Percentiles rank a stretch among this genome's conserved stretches.
These are phyloP conservation scores for Sebastes steindachneri DNA, from an alignment of 2,797 vertebrate genomes.

Conservation along the genomic window DNA sequence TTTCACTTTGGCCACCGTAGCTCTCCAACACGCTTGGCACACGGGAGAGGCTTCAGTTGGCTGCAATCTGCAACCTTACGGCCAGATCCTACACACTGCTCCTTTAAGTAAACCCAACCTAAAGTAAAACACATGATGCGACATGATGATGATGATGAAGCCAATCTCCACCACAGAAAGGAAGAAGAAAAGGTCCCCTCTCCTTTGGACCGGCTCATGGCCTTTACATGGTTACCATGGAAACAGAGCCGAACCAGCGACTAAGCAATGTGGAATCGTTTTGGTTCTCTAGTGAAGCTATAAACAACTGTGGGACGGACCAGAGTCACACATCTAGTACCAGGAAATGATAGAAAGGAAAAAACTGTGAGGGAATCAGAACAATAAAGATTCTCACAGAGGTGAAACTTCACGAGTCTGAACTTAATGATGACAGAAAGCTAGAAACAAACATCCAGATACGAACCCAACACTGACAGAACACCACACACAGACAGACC, in stretches of 20 bases:
- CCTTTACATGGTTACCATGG: conserved; percentile 22
- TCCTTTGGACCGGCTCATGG: neutral
- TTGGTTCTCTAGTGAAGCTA: neutral
- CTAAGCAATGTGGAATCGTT: neutral
- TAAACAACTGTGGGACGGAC: neutral
- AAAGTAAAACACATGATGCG: neutral
- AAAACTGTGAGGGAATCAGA: neutral
- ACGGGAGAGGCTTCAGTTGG: too few relatives aligned
- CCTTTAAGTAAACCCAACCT: neutral
- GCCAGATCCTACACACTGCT: too few relatives aligned
- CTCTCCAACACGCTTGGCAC: too few relatives aligned
- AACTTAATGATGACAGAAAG: neutral
- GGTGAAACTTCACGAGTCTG: neutral
- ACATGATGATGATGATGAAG: neutral
- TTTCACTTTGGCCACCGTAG: too few relatives aligned
- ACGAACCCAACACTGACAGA: neutral
- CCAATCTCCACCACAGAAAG: neutral
- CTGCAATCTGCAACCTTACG: too few relatives aligned
- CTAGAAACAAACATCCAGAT: neutral
- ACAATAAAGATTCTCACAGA: neutral
- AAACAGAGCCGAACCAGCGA: conserved; percentile 2
- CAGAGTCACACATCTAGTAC: neutral
- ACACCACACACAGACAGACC: neutral
- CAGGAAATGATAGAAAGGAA: neutral
- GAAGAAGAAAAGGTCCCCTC: too few relatives aligned